A percentile compares a stretch with the other conserved stretches of the same genome.
Evolutionary conservation across 2,888 invertebrate genomes (phyloP).

Genomic region (Scotopteryx bipunctaria): DNA sequence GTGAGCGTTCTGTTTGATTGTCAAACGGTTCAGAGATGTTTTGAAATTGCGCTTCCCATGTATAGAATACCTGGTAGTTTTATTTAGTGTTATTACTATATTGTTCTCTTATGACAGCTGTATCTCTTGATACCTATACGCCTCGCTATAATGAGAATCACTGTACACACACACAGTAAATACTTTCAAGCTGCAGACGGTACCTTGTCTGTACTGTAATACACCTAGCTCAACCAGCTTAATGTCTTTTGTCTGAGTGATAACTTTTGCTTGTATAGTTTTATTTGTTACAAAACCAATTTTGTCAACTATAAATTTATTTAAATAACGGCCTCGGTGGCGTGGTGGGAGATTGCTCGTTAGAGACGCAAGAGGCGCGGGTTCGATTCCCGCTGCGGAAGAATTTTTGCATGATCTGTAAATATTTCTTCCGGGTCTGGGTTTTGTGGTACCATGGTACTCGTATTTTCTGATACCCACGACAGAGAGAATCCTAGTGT

Average conservation of each 20-base stretch:
- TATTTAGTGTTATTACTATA: constrained; percentile 42
- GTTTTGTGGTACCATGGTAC: too few species aligned
- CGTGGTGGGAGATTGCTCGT: too few species aligned
- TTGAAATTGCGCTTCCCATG: constrained; percentile 57
- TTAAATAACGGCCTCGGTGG: neutral
- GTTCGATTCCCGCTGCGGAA: too few species aligned
- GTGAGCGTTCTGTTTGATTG: constrained; percentile 68
- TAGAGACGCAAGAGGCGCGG: too few species aligned
- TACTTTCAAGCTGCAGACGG: constrained; percentile 13
- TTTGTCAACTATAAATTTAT: neutral
- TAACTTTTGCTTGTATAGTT: constrained; percentile 22
- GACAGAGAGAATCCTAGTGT: too few species aligned
- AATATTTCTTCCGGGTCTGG: too few species aligned
- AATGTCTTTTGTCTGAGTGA: constrained; percentile 26
- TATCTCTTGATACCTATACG: constrained; percentile 33
- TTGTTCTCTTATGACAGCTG: constrained; percentile 40
- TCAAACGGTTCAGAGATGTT: constrained; percentile 55
- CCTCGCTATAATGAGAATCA: neutral
- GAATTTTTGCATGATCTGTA: too few species aligned
- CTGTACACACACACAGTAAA: neutral
- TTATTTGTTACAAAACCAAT: constrained; percentile 11
- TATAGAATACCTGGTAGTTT: constrained; percentile 36
- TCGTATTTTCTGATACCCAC: too few species aligned
- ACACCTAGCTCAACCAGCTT: constrained; percentile 17
- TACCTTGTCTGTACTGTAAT: constrained; percentile 18